Evolutionary conservation across 2,797 vertebrate genomes (phyloP).

Genomic region (Rhynchonycteris naso): DNA sequence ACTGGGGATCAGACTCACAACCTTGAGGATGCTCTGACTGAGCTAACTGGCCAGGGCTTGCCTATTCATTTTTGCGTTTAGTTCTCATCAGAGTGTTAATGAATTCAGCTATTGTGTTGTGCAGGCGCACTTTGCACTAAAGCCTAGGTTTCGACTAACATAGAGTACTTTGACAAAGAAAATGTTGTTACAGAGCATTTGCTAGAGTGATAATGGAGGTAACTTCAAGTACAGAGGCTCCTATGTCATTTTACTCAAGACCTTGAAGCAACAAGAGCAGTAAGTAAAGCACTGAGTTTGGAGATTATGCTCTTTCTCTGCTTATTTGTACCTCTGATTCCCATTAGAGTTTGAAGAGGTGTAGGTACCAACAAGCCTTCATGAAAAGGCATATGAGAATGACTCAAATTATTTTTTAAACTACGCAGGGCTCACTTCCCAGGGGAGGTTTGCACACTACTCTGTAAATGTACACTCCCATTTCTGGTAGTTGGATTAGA

Average conservation of each 20-base stretch:
- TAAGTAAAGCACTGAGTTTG: neutral
- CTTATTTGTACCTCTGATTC: neutral
- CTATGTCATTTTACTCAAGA: neutral
- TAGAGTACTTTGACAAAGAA: neutral
- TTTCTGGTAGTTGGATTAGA: neutral
- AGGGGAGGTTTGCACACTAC: neutral
- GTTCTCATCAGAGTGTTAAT: neutral
- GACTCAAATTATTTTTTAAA: slow-evolving; percentile 13
- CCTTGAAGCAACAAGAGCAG: neutral
- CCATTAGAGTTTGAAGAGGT: neutral
- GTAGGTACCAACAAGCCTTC: neutral
- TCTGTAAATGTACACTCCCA: neutral
- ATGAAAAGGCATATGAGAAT: neutral
- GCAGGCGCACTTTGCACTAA: no score
- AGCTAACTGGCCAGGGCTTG: no score
- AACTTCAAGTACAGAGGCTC: neutral
- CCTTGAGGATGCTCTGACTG: no score
- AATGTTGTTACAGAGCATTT: neutral
- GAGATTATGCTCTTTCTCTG: neutral
- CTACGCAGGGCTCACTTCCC: neutral
- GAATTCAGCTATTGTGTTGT: neutral
- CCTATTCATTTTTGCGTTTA: neutral
- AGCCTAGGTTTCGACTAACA: neutral
- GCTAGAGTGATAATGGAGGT: neutral
- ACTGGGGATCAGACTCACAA: no score